Evolutionary conservation across 2,797 vertebrate genomes (phyloP).

Genomic region (Notolepis coatsorum): DNA sequence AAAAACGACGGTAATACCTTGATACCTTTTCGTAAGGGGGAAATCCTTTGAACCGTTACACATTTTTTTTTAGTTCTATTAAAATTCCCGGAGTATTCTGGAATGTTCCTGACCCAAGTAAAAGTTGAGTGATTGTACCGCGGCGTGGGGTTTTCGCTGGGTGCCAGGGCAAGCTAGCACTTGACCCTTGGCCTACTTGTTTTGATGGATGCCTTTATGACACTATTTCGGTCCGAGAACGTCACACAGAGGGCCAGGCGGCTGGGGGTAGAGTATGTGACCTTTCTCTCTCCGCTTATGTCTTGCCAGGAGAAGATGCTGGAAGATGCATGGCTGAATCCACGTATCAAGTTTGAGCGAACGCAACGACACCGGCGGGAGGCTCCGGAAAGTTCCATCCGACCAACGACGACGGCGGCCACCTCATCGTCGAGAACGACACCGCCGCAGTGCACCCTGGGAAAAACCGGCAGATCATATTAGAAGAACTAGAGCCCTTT

Average conservation of each 20-base stretch:
- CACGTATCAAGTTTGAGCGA: constrained; percentile 42
- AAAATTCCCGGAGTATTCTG: constrained; percentile 38
- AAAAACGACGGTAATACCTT: too few species aligned
- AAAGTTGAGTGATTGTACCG: constrained; percentile 42
- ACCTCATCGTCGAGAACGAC: constrained; percentile 16
- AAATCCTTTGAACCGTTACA: too few species aligned
- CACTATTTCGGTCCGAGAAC: constrained; percentile 69
- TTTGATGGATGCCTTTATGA: constrained; percentile 77
- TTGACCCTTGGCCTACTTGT: constrained; percentile 67
- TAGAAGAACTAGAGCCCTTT: background rate
- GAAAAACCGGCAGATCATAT: constrained; percentile 28
- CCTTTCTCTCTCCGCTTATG: constrained; percentile 64
- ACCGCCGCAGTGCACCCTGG: background rate
- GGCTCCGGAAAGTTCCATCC: constrained; percentile 27
- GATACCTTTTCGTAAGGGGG: too few species aligned
- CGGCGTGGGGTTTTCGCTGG: constrained; percentile 34
- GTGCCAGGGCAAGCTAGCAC: constrained; percentile 27
- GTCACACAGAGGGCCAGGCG: constrained; percentile 62
- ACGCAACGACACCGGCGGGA: constrained; percentile 6
- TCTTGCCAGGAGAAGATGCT: constrained; percentile 63
- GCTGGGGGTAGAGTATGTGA: constrained; percentile 61
- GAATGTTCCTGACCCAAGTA: constrained; percentile 32
- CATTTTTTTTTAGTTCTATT: too few species aligned
- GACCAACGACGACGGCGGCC: background rate
- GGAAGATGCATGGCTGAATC: constrained; percentile 51